Base-by-base conservation (phyloP, 2,888 invertebrate genomes). In the Synanthedon tipuliformis region DNA sequence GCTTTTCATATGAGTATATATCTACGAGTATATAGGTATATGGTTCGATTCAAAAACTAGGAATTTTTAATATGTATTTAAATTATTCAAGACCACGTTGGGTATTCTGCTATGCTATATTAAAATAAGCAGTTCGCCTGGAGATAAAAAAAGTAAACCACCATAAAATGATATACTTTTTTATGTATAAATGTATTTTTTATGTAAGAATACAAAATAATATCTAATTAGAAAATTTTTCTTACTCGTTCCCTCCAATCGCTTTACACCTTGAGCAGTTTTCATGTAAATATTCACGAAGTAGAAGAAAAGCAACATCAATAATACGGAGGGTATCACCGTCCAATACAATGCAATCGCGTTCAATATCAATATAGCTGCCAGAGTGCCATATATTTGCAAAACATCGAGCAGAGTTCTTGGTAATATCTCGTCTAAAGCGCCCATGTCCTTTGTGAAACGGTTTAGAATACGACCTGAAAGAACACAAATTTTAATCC, bases 381-480 rank as follows among this genome's bases (percentile, higher is more conserved):
- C 12, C 65, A 91, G 62, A 2, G 78, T 78, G 54, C 81, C 73
- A 57, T 83, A 85, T 49, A 88, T 88, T 73, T 91, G 91, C 3
- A 89, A 77, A 1, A 93, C 90, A 66, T 93, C 93, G 34, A 94
- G 70, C 16, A 92, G 74, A 0, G 91, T 90, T 62, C 92, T 90
- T 0, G 94, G 94, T 49, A 95, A 72, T 51, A 92, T 80, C 67
- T 95, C 95, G 68, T 95, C 95, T 54, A 95, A 89, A 0, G 92
- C 89, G 1, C 95, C 95, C 71, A 95, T 91, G 73, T 96, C 96
- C 72, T 95, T 96, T 3, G 95, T 93, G 68, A 96, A 96, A 52
- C 96, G 75, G 60, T 89, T 89, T 50, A 96, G 84, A 58, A 96
- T 94, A 52, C 93, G 88, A 41, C 94, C 93, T 87, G 62, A 48